Percentiles rank a stretch among this genome's conserved stretches.
phyloP scores from a whole-genome alignment of 2,888 invertebrate species.

The Agrotis segetum region DNA sequence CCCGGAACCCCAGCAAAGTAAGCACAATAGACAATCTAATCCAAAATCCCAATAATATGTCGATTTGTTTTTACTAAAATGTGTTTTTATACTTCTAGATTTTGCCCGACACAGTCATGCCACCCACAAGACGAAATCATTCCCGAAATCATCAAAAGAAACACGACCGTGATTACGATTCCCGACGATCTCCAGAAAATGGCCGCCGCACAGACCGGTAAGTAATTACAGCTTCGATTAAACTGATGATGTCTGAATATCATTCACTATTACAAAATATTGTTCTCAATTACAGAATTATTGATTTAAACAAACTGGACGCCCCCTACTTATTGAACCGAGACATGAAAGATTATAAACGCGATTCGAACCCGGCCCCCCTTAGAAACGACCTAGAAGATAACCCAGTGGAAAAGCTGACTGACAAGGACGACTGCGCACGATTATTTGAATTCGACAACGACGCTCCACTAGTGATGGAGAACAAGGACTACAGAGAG shows the following conservation, averaged over 20 bases:
- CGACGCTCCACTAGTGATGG: conserved; percentile 88
- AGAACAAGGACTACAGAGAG: conserved; percentile 87
- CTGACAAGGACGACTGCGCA: conserved; percentile 87
- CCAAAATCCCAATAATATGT: neutral
- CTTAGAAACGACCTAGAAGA: conserved; percentile 79
- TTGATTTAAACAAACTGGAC: conserved; percentile 88
- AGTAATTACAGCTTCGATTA: conserved; percentile 35
- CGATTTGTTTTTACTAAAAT: conserved; percentile 1
- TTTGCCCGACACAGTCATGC: conserved; percentile 89
- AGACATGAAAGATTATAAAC: conserved; percentile 83
- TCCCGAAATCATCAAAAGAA: conserved; percentile 86
- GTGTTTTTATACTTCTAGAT: conserved; percentile 71
- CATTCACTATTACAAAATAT: neutral
- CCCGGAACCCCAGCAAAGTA: conserved; percentile 87
- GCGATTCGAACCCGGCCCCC: conserved; percentile 78
- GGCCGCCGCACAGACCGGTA: conserved; percentile 87
- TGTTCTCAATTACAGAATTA: conserved; percentile 80
- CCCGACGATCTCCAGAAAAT: conserved; percentile 86
- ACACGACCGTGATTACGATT: conserved; percentile 85
- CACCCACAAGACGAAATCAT: conserved; percentile 87
- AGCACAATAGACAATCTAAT: conserved; percentile 50
- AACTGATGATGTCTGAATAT: neutral
- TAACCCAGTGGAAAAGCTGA: conserved; percentile 85
- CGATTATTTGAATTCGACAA: conserved; percentile 91
- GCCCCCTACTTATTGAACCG: conserved; percentile 84